Evolutionary conservation across 2,888 invertebrate species (phyloP), one percentile per base, ranked within the genome.

Genomic region (Carpatolechia fugitivella): DNA sequence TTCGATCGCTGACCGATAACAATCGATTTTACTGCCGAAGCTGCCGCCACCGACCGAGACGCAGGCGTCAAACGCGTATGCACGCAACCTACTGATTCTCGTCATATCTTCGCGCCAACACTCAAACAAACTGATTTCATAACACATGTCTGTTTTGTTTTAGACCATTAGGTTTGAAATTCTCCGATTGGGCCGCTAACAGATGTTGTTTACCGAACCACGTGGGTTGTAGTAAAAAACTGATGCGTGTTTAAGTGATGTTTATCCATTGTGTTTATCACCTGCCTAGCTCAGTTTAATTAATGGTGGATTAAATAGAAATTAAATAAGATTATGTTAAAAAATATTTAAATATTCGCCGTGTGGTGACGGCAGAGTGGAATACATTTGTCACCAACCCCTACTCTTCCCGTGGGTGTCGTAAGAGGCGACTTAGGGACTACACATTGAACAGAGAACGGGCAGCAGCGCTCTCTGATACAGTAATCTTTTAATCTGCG

Each of bases 11-110:
- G 48, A 59, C 54, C 58, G 57, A 58, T 57, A 35, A 47, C 55
- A 57, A 3, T 8, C 16, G 14, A 13, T 31, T 4, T 48, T n/a
- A 31, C 1, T 3, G 13, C 18, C 48, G 48, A 35, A 16, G 3
- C 35, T 10, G 7, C 29, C 5, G 30, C 14, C 49, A 20, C 55
- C 58, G 59, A 60, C 55, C 50, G 50, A 60, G 50, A 65, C 80
- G 80, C 83, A 77, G 64, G 78, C 83, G 80, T 65, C 76, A 72
- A 71, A 70, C 73, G 70, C 79, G 72, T 77, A 72, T 76, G 78
- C 86, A 18, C 36, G 35, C 11, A 13, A 20, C 60, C 74, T 72
- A 85, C 86, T 85, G 84, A 69, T 44, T 78, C 74, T 74, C 76
- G 78, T 70, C 80, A 84, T 80, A 78, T 77, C 80, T 76, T 78